Conservation (phyloP, 2,797 vertebrate genomes). For the Austrolebias charrua region DNA sequence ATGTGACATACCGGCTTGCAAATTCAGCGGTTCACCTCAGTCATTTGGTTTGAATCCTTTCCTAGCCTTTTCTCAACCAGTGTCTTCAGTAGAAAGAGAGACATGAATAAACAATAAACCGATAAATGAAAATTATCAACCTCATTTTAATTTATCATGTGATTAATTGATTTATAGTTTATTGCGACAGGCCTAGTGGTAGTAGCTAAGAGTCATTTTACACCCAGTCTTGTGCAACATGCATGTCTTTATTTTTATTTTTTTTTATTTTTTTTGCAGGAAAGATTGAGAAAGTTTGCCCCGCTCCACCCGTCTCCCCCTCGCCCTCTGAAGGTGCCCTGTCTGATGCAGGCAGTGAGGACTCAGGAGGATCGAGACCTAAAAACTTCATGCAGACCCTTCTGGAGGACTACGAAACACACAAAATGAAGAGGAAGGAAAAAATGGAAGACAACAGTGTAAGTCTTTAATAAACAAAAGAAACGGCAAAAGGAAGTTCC, state of each 20-base stretch:
- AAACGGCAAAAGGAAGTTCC: neutral
- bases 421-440: slow-evolving; percentile 95
- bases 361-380: slow-evolving; percentile 86
- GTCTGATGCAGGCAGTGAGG: slow-evolving; percentile 84
- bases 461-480: slow-evolving; percentile 69
- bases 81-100: too few species aligned
- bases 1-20: too few species aligned
- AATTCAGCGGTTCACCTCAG: too few species aligned
- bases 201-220: too few species aligned
- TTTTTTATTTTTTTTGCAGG: slow-evolving; percentile 73
- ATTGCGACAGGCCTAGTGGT: too few species aligned
- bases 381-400: slow-evolving; percentile 98
- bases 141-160: too few species aligned
- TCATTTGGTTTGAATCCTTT: too few species aligned
- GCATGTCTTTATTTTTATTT: slow-evolving; percentile 3
- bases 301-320: slow-evolving; percentile 82
- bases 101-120: too few species aligned
- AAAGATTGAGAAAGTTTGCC: slow-evolving; percentile 95
- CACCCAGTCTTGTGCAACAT: too few species aligned
- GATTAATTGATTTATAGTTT: too few species aligned
- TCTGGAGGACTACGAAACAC: slow-evolving; percentile 96
- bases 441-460: slow-evolving; percentile 94
- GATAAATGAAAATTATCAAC: too few species aligned
- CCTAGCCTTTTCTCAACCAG: too few species aligned
- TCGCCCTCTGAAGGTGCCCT: slow-evolving; percentile 85